Evolutionary conservation across 2,113 vertebrate species (phyloP), one percentile per base, ranked within the genome.

Genomic region (Pogona vitticeps): DNA sequence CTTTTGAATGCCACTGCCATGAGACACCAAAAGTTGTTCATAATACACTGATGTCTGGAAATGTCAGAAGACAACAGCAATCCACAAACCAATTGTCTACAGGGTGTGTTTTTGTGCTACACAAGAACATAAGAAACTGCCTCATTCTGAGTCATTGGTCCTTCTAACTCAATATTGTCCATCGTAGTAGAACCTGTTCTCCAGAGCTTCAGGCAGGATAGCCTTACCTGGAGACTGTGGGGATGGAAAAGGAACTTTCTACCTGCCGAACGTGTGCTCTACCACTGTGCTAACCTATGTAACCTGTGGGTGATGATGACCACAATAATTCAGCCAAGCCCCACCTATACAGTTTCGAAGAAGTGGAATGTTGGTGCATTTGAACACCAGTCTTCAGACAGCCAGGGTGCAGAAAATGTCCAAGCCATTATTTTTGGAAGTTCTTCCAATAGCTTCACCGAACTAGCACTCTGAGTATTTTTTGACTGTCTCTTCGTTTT

Each of bases 1-100:
- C 88, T 7, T 95, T 92, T 94, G 92, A 86, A 88, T 90, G 91
- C 89, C 76, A 86, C 89, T 88, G 93, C 20, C 5, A 8, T 38
- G 14, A 65, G 13, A 21, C 2, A 63, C 38, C 65, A 65, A 67
- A 81, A 5, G 1, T 87, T 80, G 72, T 0, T 1, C 12, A 5
- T 18, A 40, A 65, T 31, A 65, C 2, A 63, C n/a, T n/a, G n/a
- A n/a, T n/a, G n/a, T n/a, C n/a, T n/a, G n/a, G n/a, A 21, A 80
- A 38, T 36, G n/a, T 14, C n/a, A 59, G n/a, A 33, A 61, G 33
- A 46, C 23, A 12, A 67, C 17, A 26, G 40, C 13, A 6, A 67
- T 68, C 28, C 63, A 81, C 26, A 46, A 81, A 67, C 38, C 61
- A 67, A 28, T 26, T 40, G 56, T 14, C 75, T 31, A 31, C 20